A percentile compares a stretch with the other conserved stretches of the same genome.
phyloP scores from a whole-genome alignment of 2,797 vertebrate genomes.

The Acanthurus leucopareius region DNA sequence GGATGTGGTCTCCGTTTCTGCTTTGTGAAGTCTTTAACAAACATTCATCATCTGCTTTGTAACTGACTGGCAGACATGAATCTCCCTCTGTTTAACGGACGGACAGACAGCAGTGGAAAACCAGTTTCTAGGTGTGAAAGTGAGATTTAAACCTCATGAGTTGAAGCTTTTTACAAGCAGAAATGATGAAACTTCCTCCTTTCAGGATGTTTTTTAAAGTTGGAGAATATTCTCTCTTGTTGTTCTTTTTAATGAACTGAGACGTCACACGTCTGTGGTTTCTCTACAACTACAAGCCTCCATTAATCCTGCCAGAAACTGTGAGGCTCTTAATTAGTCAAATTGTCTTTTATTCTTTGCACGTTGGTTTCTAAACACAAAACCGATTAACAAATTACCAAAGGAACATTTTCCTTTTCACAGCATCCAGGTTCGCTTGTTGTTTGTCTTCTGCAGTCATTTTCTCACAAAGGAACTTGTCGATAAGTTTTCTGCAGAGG shows the following conservation, averaged over 20 bases:
- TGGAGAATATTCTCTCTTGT: neutral
- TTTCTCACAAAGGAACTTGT: neutral
- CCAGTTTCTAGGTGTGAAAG: neutral
- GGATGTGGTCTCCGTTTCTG: slow-evolving; percentile 6
- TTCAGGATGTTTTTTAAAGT: neutral
- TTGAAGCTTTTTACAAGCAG: neutral
- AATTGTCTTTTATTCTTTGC: neutral
- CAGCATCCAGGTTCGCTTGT: neutral
- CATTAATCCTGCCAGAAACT: neutral
- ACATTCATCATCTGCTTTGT: too few species aligned
- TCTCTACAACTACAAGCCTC: neutral
- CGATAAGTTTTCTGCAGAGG: neutral
- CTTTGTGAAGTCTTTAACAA: too few species aligned
- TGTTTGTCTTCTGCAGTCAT: neutral
- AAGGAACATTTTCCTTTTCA: too few species aligned
- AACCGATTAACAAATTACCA: neutral
- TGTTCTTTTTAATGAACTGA: neutral
- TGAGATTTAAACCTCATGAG: neutral
- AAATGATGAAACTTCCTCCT: neutral
- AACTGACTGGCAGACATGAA: too few species aligned
- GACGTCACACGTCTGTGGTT: neutral
- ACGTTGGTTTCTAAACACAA: neutral
- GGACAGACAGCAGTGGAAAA: too few species aligned
- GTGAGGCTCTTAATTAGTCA: neutral
- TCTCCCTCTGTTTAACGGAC: too few species aligned